These are phyloP conservation scores for Callionymus lyra DNA, from an alignment of 2,113 vertebrate species.

Conservation along the genomic window DNA sequence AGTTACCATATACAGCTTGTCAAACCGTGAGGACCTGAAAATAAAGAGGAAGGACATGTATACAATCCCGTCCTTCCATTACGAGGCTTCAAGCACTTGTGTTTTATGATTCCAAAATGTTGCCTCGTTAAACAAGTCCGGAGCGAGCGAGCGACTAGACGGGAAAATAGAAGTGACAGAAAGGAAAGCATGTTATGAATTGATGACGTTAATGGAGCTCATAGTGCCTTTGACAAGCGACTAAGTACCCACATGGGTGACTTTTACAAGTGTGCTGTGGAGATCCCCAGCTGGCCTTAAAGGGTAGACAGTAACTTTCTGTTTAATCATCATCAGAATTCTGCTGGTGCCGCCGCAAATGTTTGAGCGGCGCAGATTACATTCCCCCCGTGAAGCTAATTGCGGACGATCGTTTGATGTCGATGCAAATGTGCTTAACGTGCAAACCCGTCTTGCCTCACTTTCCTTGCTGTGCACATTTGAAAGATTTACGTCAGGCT, in stretches of 20 bases:
- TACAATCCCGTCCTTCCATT: too few species aligned
- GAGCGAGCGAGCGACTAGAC: too few species aligned
- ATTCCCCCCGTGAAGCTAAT: constrained; percentile 29
- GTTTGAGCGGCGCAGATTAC: constrained; percentile 50
- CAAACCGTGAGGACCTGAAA: too few species aligned
- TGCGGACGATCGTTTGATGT: constrained; percentile 40
- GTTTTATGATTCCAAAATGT: too few species aligned
- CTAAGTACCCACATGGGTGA: constrained; percentile 34
- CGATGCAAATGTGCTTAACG: constrained; percentile 44
- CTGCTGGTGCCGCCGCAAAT: constrained; percentile 28
- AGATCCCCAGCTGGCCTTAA: constrained; percentile 31
- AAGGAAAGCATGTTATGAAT: constrained; percentile 29
- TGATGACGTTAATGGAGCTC: constrained; percentile 14
- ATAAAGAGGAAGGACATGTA: too few species aligned
- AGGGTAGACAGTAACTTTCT: constrained; percentile 22
- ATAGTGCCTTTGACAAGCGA: constrained; percentile 24
- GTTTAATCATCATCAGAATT: constrained; percentile 46
- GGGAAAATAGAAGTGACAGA: too few species aligned
- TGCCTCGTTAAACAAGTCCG: too few species aligned
- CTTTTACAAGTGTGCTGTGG: constrained; percentile 42
- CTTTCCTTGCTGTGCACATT: constrained; percentile 16
- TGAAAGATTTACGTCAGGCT: constrained; percentile 47
- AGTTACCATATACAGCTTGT: too few species aligned
- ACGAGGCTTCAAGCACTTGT: too few species aligned
- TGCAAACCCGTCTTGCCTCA: constrained; percentile 23